Percentiles rank a stretch among this genome's conserved stretches.
Conservation (phyloP, 2,888 invertebrate species). For the Acanthosepion esculentum region DNA sequence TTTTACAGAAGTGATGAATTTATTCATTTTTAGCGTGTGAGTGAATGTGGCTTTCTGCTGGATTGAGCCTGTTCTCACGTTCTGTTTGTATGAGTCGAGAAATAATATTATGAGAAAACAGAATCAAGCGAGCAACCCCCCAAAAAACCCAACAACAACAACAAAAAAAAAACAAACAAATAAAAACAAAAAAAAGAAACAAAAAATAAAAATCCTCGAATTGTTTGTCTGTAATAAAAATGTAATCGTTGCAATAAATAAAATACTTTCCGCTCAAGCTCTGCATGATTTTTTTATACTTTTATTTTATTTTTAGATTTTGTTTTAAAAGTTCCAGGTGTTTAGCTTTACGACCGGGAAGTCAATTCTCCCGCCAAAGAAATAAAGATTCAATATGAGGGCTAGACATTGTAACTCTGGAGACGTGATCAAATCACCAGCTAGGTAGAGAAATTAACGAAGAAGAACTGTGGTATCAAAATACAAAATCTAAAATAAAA, state of each 20-base stretch:
- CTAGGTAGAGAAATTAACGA: background rate
- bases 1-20: no score
- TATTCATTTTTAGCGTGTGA: no score
- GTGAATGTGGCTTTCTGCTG: background rate
- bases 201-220: background rate
- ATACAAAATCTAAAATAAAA: background rate
- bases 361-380: background rate
- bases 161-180: no score
- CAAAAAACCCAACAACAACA: no score
- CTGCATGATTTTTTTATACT: background rate
- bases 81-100: background rate
- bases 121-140: no score
- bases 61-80: background rate
- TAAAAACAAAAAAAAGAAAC: background rate
- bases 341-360: background rate
- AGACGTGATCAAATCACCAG: background rate
- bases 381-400: background rate
- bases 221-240: slow-evolving; percentile 20
- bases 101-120: background rate
- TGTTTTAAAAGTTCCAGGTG: background rate
- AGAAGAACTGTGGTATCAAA: background rate
- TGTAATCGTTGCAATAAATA: background rate
- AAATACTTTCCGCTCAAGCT: background rate
- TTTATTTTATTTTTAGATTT: background rate
- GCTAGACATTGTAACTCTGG: background rate